These are phyloP conservation scores for Xerus rutilus DNA, from an alignment of 2,797 vertebrate genomes.

Conservation along the genomic window DNA sequence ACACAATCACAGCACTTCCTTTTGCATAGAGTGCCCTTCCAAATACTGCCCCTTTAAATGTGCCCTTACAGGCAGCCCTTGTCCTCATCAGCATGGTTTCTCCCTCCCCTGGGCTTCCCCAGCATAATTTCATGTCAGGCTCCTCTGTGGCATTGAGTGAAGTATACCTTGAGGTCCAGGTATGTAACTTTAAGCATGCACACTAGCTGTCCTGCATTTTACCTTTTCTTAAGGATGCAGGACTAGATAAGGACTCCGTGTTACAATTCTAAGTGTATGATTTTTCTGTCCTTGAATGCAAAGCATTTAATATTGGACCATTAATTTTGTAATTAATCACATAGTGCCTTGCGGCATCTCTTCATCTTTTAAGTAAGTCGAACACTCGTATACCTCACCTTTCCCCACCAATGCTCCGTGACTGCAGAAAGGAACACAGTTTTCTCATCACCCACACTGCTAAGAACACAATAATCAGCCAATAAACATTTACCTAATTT, in stretches of 20 bases:
- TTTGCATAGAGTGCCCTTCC: neutral
- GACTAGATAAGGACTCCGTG: neutral
- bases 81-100: neutral
- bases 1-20: neutral
- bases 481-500: neutral
- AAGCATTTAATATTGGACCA: slow-evolving; percentile 20
- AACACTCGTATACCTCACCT: neutral
- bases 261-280: neutral
- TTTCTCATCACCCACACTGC: neutral
- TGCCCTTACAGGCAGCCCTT: neutral
- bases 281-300: neutral
- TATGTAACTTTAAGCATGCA: neutral
- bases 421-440: slow-evolving; percentile 19
- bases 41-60: neutral
- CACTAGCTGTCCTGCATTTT: neutral
- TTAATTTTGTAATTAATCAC: slow-evolving; percentile 20
- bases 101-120: neutral
- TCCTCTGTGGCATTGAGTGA: neutral
- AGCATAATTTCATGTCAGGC: neutral
- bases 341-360: neutral
- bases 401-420: neutral
- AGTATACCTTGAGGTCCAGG: too few species aligned
- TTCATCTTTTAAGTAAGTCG: slow-evolving; percentile 44
- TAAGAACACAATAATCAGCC: slow-evolving; percentile 5
- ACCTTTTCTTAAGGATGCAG: neutral